These are phyloP conservation scores for Liodrosophila aerea DNA, from an alignment of 2,888 invertebrate genomes.

Conservation along the genomic window DNA sequence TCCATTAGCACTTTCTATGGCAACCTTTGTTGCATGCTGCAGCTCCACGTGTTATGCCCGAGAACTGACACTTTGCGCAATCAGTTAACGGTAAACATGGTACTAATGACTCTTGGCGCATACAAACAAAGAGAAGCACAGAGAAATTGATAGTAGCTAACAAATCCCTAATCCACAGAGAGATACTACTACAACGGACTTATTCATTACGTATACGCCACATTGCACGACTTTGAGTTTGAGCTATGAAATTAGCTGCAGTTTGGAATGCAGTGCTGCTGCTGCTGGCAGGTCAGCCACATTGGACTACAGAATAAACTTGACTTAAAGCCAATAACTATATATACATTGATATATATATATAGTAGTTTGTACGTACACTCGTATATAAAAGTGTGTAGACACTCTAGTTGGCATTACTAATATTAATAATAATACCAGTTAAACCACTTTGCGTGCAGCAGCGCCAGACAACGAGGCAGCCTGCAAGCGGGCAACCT, in stretches of 20 bases:
- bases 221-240: slow-evolving; percentile 14
- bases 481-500: slow-evolving; percentile 41
- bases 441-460: slow-evolving; percentile 71
- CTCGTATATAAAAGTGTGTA: not conserved
- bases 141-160: slow-evolving; percentile 1
- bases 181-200: not conserved
- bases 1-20: too few relatives aligned
- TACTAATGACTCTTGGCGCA: slow-evolving; percentile 14
- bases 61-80: slow-evolving; percentile 26
- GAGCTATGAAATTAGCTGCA: slow-evolving; percentile 20
- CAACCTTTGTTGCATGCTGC: too few relatives aligned
- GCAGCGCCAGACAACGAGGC: slow-evolving; percentile 65
- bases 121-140: not conserved
- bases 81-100: slow-evolving; percentile 20
- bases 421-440: slow-evolving; percentile 69
- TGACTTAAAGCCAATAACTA: slow-evolving; percentile 19
- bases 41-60: slow-evolving; percentile 11
- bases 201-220: slow-evolving; percentile 48
- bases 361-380: slow-evolving; percentile 14
- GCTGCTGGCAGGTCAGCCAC: slow-evolving; percentile 31
- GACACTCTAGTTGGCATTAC: slow-evolving; percentile 45
- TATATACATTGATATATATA: slow-evolving; percentile 5
- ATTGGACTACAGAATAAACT: slow-evolving; percentile 20
- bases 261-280: slow-evolving; percentile 32
- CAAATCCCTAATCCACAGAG: too few relatives aligned